Evolutionary conservation across 2,888 invertebrate genomes (phyloP).

Genomic region (Oithona nana): DNA sequence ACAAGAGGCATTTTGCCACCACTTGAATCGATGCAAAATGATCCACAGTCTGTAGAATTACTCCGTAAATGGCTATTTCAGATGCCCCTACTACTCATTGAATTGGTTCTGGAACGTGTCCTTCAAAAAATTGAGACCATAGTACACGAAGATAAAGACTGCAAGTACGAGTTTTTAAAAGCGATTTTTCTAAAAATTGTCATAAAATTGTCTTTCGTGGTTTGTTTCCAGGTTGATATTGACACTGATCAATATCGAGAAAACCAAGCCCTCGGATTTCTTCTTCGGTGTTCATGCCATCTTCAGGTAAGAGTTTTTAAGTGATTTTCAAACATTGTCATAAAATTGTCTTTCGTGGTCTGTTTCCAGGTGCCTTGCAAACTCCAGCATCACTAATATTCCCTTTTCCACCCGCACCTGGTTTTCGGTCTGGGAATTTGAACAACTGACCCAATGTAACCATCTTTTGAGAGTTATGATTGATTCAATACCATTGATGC

Average conservation of each 20-base stretch:
- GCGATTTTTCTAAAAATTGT: too few species aligned
- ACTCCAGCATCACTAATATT: neutral
- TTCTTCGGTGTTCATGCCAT: constrained; percentile 1
- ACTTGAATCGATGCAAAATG: neutral
- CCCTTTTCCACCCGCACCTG: neutral
- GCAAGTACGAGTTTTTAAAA: too few species aligned
- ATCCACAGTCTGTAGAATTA: neutral
- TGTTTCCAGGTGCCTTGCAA: too few species aligned
- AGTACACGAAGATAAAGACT: neutral
- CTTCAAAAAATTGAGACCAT: neutral
- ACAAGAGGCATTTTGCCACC: neutral
- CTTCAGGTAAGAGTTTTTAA: neutral
- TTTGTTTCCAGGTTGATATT: too few species aligned
- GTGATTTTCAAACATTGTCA: too few species aligned
- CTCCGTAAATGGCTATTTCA: neutral
- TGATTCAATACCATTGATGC: neutral
- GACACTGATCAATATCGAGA: constrained; percentile 2
- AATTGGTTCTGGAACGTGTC: neutral
- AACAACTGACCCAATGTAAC: neutral
- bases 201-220: too few species aligned
- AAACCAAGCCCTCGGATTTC: neutral
- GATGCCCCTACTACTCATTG: neutral
- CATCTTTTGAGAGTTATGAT: neutral
- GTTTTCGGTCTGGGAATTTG: neutral
- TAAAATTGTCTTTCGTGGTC: too few species aligned